Percentiles rank a stretch among this genome's conserved stretches.
Conservation (phyloP, 37 sponge, comb jelly and placozoan species). For the Aplysina aerophoba region DNA sequence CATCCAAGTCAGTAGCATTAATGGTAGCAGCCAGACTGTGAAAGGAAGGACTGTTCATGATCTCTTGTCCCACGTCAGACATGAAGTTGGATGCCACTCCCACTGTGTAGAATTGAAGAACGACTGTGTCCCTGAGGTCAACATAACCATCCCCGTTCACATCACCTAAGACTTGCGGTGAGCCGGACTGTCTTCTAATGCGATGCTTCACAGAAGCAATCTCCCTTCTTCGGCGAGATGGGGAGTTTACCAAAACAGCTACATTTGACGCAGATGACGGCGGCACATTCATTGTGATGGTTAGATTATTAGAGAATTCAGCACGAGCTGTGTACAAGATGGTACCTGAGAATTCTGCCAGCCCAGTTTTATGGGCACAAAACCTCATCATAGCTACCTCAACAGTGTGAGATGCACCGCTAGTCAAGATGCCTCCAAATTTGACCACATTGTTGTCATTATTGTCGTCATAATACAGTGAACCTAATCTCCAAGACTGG, state of each 20-base stretch:
- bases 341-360: background rate
- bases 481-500: slow-evolving; percentile 47
- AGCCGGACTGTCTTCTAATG: background rate
- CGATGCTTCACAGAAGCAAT: background rate
- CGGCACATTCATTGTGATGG: background rate
- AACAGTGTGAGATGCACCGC: slow-evolving; percentile 21
- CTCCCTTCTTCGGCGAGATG: background rate
- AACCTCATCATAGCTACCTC: slow-evolving; percentile 49
- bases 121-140: slow-evolving; percentile 66
- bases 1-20: slow-evolving; percentile 41
- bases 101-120: slow-evolving; percentile 51
- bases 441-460: slow-evolving; percentile 8
- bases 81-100: slow-evolving; percentile 51
- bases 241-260: background rate
- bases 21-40: background rate
- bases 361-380: background rate
- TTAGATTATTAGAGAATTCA: background rate
- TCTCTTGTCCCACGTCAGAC: background rate
- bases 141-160: slow-evolving; percentile 61
- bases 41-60: background rate
- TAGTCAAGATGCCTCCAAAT: slow-evolving; percentile 60
- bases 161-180: slow-evolving; percentile 43
- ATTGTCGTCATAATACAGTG: slow-evolving; percentile 7
- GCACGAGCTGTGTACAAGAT: background rate
- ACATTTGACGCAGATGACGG: background rate